phyloP scores from a whole-genome alignment of 2,113 vertebrate genomes.

The Brachypodius melanocephalos region DNA sequence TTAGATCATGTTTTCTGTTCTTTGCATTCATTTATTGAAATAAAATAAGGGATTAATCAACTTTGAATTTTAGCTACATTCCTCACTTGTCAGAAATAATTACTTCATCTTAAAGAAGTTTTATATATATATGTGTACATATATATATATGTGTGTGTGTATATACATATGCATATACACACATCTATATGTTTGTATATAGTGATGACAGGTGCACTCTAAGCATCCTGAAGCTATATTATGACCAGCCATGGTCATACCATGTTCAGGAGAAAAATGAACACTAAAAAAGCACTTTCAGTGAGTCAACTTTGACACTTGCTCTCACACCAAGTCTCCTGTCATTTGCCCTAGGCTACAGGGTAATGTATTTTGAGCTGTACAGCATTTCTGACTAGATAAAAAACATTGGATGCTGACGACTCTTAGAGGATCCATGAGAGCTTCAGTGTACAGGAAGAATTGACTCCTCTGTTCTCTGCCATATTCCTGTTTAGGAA shows the following conservation, averaged over 20 bases:
- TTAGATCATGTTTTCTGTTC: neutral
- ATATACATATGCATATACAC: neutral
- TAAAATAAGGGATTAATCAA: neutral
- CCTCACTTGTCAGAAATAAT: neutral
- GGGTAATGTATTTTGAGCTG: neutral
- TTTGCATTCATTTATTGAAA: neutral
- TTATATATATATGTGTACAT: neutral
- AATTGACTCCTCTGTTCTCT: neutral
- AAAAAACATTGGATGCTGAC: neutral
- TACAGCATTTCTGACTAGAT: neutral
- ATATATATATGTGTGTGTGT: neutral
- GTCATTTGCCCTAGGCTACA: neutral
- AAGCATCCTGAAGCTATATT: neutral
- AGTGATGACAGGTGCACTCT: neutral
- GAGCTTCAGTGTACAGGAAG: neutral
- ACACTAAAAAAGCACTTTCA: neutral
- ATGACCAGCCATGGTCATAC: neutral
- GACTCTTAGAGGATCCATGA: neutral
- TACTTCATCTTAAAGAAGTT: neutral
- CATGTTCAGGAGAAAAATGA: neutral
- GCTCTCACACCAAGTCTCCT: neutral
- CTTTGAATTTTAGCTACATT: neutral
- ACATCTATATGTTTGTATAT: accelerated
- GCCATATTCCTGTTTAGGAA: neutral
- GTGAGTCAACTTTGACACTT: neutral